Conservation (phyloP, 2,113 vertebrate genomes). For the Neodontobutis hainanensis region DNA sequence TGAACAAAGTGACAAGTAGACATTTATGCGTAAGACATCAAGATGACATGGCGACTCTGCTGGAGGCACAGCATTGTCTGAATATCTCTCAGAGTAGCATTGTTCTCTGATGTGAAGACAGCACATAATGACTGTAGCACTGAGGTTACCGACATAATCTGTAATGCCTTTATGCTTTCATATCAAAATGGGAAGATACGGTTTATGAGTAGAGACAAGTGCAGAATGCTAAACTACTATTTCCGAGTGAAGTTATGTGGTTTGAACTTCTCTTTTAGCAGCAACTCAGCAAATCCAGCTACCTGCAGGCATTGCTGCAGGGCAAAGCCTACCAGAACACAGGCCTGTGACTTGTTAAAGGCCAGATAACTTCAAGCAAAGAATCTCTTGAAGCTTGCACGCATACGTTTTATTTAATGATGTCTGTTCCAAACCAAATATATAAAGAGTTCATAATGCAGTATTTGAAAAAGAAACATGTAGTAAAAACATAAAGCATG, state of each 20-base stretch:
- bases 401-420: background rate
- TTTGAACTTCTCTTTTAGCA: constrained; percentile 17
- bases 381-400: background rate
- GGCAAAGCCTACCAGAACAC: constrained; percentile 42
- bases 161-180: background rate
- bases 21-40: constrained; percentile 44
- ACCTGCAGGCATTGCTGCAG: constrained; percentile 32
- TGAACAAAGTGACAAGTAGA: constrained; percentile 49
- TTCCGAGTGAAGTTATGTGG: constrained; percentile 10
- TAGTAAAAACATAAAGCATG: too few species aligned
- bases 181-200: background rate
- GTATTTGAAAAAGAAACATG: too few species aligned
- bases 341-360: constrained; percentile 37
- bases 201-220: background rate
- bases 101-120: constrained; percentile 25
- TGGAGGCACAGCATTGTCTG: constrained; percentile 40
- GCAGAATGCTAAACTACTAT: background rate
- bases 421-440: background rate
- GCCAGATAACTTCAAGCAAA: constrained; percentile 25
- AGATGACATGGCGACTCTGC: constrained; percentile 47
- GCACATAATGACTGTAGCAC: constrained; percentile 17
- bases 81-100: constrained; percentile 13
- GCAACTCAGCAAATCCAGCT: constrained; percentile 26
- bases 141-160: background rate
- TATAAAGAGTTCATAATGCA: too few species aligned